Evolutionary conservation across 2,888 invertebrate species (phyloP).

Genomic region (Thymelicus lineola): DNA sequence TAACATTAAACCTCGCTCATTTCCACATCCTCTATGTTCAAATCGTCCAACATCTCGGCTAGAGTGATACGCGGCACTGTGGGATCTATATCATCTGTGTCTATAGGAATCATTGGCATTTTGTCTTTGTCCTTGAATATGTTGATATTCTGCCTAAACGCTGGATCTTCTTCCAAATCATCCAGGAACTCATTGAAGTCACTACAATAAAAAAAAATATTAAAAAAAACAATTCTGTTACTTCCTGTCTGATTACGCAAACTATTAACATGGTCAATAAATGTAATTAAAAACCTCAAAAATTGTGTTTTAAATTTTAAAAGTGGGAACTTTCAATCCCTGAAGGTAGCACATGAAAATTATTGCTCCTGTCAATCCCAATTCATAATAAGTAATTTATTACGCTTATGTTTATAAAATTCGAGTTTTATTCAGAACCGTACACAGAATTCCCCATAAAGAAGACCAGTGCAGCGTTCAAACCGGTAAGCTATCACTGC

Average conservation of each 20-base stretch:
- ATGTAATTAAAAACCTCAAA: not conserved
- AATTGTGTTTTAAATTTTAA: not conserved
- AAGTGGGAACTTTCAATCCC: no score
- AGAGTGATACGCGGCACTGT: constrained; percentile 91
- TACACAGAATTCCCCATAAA: no score
- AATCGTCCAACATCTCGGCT: constrained; percentile 97
- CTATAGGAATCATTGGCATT: constrained; percentile 80
- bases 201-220: constrained; percentile 72
- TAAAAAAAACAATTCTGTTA: no score
- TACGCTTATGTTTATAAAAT: no score
- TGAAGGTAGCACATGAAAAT: no score
- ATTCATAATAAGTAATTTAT: no score
- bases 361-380: no score
- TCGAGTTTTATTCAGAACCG: no score
- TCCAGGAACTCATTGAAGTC: constrained; percentile 98
- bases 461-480: no score
- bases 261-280: not conserved
- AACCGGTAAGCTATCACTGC: no score
- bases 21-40: constrained; percentile 92
- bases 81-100: constrained; percentile 86
- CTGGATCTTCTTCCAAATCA: constrained; percentile 97
- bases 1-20: constrained; percentile 85
- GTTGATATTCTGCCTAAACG: constrained; percentile 95
- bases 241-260: not conserved
- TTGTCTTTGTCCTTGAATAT: constrained; percentile 90